phyloP scores from a whole-genome alignment of 2,797 vertebrate species.

The Margarornis squamiger region DNA sequence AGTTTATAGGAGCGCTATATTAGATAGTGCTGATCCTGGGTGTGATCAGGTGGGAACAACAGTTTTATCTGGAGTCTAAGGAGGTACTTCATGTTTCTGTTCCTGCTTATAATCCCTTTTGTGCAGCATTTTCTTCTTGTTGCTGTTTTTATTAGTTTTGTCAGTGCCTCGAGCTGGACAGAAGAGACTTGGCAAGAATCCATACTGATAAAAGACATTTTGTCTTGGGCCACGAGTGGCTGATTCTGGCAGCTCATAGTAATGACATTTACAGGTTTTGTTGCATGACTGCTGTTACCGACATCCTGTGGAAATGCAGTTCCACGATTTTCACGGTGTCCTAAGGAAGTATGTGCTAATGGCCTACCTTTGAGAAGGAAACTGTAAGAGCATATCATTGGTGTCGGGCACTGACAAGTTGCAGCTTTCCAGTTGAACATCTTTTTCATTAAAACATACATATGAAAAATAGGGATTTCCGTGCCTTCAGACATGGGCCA shows the following conservation, averaged over 20 bases:
- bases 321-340: neutral
- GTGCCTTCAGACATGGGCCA: neutral
- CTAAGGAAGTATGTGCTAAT: neutral
- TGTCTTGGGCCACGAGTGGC: neutral
- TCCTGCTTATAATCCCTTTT: neutral
- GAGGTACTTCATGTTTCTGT: neutral
- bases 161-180: conserved; percentile 15
- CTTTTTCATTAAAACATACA: neutral
- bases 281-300: neutral
- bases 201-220: neutral
- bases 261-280: neutral
- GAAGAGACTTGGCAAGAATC: neutral
- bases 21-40: neutral
- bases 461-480: neutral
- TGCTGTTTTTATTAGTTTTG: neutral
- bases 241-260: neutral
- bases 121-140: neutral
- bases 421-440: neutral
- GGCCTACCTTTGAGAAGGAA: neutral
- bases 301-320: neutral
- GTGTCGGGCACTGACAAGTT: neutral
- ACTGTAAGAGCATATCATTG: rapidly evolving
- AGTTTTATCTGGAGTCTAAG: neutral
- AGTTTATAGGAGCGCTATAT: neutral
- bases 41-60: neutral